Evolutionary conservation across 2,888 invertebrate genomes (phyloP), one percentile per base, ranked within the genome.

Genomic region (Norana najaformis): DNA sequence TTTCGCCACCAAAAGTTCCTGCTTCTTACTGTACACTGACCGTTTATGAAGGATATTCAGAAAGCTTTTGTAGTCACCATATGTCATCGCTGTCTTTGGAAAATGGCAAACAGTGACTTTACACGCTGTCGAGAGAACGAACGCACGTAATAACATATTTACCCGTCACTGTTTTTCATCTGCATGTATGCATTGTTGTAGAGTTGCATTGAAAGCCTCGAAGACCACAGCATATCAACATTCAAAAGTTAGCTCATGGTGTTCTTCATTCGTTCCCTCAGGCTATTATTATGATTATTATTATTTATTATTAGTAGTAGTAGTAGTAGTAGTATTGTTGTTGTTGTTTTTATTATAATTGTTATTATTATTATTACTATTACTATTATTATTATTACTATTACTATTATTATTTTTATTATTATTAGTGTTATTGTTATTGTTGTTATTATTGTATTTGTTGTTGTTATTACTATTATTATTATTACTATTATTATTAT

Each of bases 151-250:
- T n/a, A n/a, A 69, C 69, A n/a, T n/a, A n/a, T 5, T 30, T 35
- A 23, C 34, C 38, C n/a, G 37, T 35, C 88, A 35, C n/a, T 37
- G 20, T 85, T 23, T 37, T 23, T 8, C 34, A 36, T n/a, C 85
- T 85, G 20, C 18, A 23, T 47, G 20, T 88, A n/a, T 35, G 37
- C 39, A 34, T 35, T 85, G 35, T 85, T 37, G 30, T 35, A 85
- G 85, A 37, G 35, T 36, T 85, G 35, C 37, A 37, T 85, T 85
- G 85, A 85, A 14, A 85, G 36, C 35, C 85, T 85, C 36, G 85
- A 85, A 37, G 85, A 85, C 85, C 36, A 85, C 36, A 85, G 85
- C 85, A 85, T 85, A 85, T 35, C 85, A 20, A 37, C 85, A 35
- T 85, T 85, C 85, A 85, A 85, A 85, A 35, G 85, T 85, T 23